These are phyloP conservation scores for Cotesia vestalis DNA, from an alignment of 1,140 invertebrate genomes.

Conservation along the genomic window DNA sequence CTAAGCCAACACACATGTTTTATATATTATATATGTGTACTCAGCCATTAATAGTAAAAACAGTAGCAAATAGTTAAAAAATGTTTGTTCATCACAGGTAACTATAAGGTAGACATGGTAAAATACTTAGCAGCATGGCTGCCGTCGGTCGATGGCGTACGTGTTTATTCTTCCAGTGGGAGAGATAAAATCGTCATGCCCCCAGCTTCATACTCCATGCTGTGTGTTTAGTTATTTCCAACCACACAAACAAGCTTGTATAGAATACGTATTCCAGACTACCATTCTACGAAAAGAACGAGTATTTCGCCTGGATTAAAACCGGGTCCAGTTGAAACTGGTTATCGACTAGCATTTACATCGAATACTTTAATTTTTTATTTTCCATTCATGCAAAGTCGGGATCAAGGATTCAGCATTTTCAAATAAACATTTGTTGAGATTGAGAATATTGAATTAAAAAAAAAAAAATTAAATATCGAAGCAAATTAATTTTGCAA, in stretches of 20 bases:
- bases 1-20: too few relatives aligned
- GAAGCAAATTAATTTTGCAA: background rate
- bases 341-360: too few relatives aligned
- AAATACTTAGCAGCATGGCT: conserved; percentile 43
- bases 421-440: too few relatives aligned
- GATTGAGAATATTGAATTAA: background rate
- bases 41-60: too few relatives aligned
- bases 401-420: too few relatives aligned
- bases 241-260: background rate
- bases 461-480: background rate
- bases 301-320: conserved; percentile 10
- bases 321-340: too few relatives aligned
- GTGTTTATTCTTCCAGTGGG: conserved; percentile 23
- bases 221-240: background rate
- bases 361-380: too few relatives aligned
- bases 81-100: background rate
- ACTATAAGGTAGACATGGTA: conserved; percentile 36
- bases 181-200: conserved; percentile 36
- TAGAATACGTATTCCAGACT: background rate
- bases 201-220: conserved; percentile 7
- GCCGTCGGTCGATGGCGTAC: conserved; percentile 52
- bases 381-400: too few relatives aligned
- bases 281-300: conserved; percentile 33
- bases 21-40: too few relatives aligned
- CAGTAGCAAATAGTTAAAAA: background rate